phyloP scores from a whole-genome alignment of 2,888 invertebrate genomes.

The Diplazon laetatorius region DNA sequence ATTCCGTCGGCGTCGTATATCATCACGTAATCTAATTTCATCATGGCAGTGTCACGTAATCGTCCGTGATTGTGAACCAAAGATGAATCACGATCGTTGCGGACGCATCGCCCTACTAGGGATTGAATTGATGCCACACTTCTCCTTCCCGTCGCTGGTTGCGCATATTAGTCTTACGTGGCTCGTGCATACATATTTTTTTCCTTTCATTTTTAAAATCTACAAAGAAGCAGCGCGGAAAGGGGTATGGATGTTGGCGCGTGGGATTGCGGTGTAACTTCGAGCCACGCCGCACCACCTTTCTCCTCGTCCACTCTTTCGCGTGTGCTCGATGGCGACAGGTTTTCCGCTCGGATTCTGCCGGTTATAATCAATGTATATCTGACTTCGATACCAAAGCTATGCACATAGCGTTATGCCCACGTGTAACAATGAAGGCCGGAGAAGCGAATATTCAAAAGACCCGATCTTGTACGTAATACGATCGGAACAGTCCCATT shows the following conservation, averaged over 20 bases:
- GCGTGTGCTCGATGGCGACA: conserved; percentile 54
- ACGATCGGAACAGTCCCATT: conserved; percentile 27
- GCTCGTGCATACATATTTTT: conserved; percentile 3
- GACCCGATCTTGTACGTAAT: conserved; percentile 42
- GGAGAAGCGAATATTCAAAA: conserved; percentile 16
- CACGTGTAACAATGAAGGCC: background rate
- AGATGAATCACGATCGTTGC: conserved; percentile 56
- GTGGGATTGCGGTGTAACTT: conserved; percentile 59
- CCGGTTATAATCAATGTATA: background rate
- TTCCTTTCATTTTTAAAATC: conserved; percentile 18
- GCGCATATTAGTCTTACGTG: conserved; percentile 28
- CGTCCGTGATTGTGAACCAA: conserved; percentile 17
- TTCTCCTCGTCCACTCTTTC: conserved; percentile 54
- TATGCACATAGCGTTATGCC: conserved; percentile 11
- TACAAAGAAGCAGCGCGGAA: conserved; percentile 33
- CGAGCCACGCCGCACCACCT: conserved; percentile 55
- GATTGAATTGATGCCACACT: conserved; percentile 30
- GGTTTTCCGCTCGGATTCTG: conserved; percentile 51
- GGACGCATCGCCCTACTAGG: conserved; percentile 53
- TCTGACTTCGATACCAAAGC: background rate
- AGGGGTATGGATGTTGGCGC: conserved; percentile 45
- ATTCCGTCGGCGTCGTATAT: background rate
- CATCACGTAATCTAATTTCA: conserved; percentile 6
- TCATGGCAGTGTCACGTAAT: conserved; percentile 11
- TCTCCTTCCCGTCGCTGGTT: background rate